phyloP scores from a whole-genome alignment of 2,797 vertebrate genomes.

The Melanogrammus aeglefinus region DNA sequence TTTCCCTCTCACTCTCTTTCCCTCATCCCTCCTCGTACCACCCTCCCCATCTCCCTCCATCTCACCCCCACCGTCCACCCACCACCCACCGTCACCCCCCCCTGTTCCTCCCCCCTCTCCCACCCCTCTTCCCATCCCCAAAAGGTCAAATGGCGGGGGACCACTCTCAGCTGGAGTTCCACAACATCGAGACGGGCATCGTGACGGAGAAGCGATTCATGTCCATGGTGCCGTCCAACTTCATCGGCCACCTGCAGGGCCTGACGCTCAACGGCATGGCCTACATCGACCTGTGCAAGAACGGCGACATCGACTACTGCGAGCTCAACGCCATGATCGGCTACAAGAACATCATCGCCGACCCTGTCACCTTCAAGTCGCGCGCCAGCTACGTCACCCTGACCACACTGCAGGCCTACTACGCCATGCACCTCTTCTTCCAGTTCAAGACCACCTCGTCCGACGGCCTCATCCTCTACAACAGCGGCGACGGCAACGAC shows the following conservation, averaged over 20 bases:
- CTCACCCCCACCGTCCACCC: neutral
- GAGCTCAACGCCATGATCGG: constrained; percentile 97
- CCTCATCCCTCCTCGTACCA: neutral
- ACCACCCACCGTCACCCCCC: neutral
- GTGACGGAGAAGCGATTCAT: constrained; percentile 93
- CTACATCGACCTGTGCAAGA: constrained; percentile 99
- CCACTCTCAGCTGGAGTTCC: constrained; percentile 97
- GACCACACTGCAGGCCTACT: constrained; percentile 93
- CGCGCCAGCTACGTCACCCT: constrained; percentile 94
- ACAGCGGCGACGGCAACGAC: constrained; percentile 97
- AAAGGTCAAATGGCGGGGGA: constrained; percentile 97
- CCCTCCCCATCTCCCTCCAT: neutral
- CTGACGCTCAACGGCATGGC: constrained; percentile 96
- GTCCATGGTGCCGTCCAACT: constrained; percentile 92
- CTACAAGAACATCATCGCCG: constrained; percentile 97
- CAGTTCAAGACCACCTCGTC: constrained; percentile 98
- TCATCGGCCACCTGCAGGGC: constrained; percentile 97
- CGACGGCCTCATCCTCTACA: constrained; percentile 94
- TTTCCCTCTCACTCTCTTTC: neutral
- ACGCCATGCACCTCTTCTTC: constrained; percentile 99
- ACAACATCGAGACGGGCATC: constrained; percentile 98
- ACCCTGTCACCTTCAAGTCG: constrained; percentile 97
- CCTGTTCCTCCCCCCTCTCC: neutral
- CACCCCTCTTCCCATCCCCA: neutral
- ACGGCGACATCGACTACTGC: constrained; percentile 97